Evolutionary conservation across 1,140 invertebrate species (phyloP), one percentile per base, ranked within the genome.

Genomic region (Macrocentrus cingulum): DNA sequence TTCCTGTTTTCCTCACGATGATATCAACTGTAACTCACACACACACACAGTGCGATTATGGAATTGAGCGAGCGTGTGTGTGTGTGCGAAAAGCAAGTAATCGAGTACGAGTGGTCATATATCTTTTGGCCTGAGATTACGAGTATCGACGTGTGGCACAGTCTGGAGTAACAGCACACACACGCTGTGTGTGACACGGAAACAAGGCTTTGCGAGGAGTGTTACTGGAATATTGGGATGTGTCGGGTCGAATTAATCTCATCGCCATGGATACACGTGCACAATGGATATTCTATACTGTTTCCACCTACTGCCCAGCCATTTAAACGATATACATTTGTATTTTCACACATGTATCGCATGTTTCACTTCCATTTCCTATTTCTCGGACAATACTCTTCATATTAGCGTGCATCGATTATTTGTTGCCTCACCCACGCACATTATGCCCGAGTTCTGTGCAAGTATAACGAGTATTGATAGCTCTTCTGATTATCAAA

Each of bases 211-310:
- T n/a, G 3, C 20, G 11, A n/a, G 37, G 34, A 22, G 20, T 39
- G n/a, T 19, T 34, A 13, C 29, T 18, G 23, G 32, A 36, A 8
- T 32, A 22, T 50, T 32, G 19, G 36, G 8, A 19, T 37, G 39
- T 55, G 56, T 58, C 48, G 29, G 50, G 13, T 54, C 45, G 42
- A 58, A 62, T 62, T 58, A 58, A 62, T 56, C 41, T 55, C 51
- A 54, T 58, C 41, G 50, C 23, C 32, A 42, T 55, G 25, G 23
- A 48, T 36, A 39, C 51, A 62, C 55, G 60, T 50, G 23, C 34
- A n/a, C 11, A 50, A 48, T 39, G 25, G 16, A 25, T 39, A 56
- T 45, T 52, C n/a, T 22, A 37, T 42, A 22, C 34, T 54, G 37
- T 52, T 53, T 59, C 42, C 39, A 34, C 42, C 7, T n/a, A 34